phyloP scores from a whole-genome alignment of 2,113 vertebrate genomes.

The Nycticorax nycticorax region DNA sequence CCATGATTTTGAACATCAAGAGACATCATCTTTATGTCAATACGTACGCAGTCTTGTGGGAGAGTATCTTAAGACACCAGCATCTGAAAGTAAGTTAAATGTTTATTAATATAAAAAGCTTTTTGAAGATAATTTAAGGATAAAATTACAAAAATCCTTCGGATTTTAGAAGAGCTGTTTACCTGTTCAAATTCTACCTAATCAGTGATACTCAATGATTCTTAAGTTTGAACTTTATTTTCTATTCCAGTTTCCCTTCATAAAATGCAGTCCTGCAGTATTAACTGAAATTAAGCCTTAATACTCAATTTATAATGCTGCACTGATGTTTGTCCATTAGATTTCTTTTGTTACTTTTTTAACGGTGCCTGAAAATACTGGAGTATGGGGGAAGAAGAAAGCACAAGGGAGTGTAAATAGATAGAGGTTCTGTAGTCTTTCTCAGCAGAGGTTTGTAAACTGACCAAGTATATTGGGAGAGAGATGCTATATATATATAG shows the following conservation, averaged over 20 bases:
- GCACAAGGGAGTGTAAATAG: background rate
- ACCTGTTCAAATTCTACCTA: background rate
- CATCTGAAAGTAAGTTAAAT: slow-evolving; percentile 68
- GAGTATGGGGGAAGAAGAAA: background rate
- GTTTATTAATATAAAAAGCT: background rate
- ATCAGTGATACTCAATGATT: background rate
- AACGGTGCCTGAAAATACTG: background rate
- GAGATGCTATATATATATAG: rapidly evolving
- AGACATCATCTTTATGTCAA: slow-evolving; percentile 28
- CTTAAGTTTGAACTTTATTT: background rate
- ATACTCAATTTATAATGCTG: background rate
- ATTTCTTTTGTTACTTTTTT: background rate
- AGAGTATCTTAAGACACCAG: slow-evolving; percentile 77
- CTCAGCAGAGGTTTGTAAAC: background rate
- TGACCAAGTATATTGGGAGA: background rate
- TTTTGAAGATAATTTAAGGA: background rate
- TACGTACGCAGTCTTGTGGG: slow-evolving; percentile 72
- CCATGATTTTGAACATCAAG: background rate
- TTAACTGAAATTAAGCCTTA: background rate
- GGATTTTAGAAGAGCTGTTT: background rate
- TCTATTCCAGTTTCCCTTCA: background rate
- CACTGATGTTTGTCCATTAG: background rate
- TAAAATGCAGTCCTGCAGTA: background rate
- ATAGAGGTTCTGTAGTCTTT: background rate
- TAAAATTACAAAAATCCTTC: background rate